Percentiles rank a stretch among this genome's conserved stretches.
These are phyloP conservation scores for Lepidochrysops patricia DNA, from an alignment of 2,888 invertebrate species.

Conservation along the genomic window DNA sequence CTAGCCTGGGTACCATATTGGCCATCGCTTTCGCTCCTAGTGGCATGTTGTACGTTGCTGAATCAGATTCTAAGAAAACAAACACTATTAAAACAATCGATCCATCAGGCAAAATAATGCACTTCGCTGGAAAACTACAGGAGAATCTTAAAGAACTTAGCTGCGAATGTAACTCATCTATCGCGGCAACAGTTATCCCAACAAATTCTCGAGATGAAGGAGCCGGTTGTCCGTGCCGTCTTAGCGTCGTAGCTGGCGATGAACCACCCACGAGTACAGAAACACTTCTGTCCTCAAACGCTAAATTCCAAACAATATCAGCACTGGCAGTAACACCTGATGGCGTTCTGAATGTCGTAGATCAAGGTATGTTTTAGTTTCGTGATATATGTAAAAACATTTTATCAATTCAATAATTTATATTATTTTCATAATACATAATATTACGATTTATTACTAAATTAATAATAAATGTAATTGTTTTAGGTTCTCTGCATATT, in stretches of 20 bases:
- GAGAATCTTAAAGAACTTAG: constrained; percentile 72
- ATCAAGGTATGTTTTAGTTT: too few relatives aligned
- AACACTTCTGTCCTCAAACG: constrained; percentile 91
- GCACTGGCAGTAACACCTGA: constrained; percentile 95
- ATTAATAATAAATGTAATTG: constrained; percentile 6
- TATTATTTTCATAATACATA: neutral
- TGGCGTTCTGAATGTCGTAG: constrained; percentile 96
- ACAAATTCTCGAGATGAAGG: constrained; percentile 51
- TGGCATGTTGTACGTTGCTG: constrained; percentile 94
- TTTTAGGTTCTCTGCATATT: constrained; percentile 83
- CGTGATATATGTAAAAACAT: too few relatives aligned
- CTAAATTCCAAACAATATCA: constrained; percentile 90
- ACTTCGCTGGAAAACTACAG: constrained; percentile 92
- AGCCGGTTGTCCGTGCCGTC: constrained; percentile 61
- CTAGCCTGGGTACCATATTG: constrained; percentile 87
- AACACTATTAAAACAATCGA: constrained; percentile 90
- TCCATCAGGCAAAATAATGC: constrained; percentile 90
- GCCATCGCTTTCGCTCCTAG: constrained; percentile 93
- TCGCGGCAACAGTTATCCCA: constrained; percentile 70
- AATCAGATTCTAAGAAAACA: constrained; percentile 90
- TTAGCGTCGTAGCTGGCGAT: constrained; percentile 72
- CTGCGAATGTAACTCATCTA: constrained; percentile 75
- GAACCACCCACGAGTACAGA: constrained; percentile 86
- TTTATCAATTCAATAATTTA: neutral
- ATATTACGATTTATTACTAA: neutral